Evolutionary conservation across 2,113 vertebrate genomes (phyloP).

Genomic region (Podarcis cretensis): DNA sequence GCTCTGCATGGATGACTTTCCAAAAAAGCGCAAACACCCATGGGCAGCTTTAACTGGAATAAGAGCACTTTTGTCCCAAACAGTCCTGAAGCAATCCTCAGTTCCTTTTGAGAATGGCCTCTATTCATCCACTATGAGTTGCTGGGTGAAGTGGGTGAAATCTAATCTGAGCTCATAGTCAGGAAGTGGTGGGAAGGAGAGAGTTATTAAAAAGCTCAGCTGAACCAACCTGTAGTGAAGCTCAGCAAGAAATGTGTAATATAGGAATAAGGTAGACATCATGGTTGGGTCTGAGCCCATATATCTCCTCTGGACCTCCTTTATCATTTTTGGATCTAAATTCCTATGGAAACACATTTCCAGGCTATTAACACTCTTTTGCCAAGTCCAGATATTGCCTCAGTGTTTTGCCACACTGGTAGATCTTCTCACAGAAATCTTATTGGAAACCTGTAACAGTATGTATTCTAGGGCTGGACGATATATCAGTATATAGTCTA

Average conservation of each 20-base stretch:
- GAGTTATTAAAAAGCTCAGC: not conserved
- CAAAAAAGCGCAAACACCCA: not conserved
- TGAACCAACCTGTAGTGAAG: not conserved
- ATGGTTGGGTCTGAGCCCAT: too few species aligned
- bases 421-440: not conserved
- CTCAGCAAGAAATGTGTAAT: not conserved
- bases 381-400: not conserved
- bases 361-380: not conserved
- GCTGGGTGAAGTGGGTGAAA: slow-evolving; percentile 8
- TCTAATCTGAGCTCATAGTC: slow-evolving; percentile 10
- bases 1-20: not conserved
- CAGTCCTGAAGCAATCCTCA: not conserved
- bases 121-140: slow-evolving; percentile 11
- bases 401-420: not conserved
- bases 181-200: not conserved
- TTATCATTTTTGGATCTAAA: too few species aligned
- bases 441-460: not conserved
- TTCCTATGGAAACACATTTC: too few species aligned
- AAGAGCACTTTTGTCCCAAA: slow-evolving; percentile 12
- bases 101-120: not conserved
- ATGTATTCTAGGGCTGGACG: not conserved
- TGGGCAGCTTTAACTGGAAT: slow-evolving; percentile 14
- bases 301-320: too few species aligned
- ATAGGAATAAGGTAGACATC: not conserved
- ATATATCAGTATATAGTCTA: too few species aligned